These are phyloP conservation scores for Drosophila bifasciata DNA, from an alignment of 1,140 invertebrate genomes.

Conservation along the genomic window DNA sequence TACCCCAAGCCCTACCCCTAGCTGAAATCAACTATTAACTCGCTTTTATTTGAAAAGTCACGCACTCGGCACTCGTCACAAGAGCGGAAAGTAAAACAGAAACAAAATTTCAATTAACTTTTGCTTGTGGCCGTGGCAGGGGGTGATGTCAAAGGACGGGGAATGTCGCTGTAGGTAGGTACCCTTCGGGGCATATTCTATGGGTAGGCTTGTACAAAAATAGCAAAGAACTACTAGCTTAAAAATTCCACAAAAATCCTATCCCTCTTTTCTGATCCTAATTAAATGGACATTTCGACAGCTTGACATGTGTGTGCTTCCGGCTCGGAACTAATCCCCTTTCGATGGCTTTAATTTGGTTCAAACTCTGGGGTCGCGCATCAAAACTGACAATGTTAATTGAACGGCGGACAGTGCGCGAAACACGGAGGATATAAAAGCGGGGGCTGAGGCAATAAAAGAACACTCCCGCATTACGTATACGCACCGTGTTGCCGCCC, in stretches of 20 bases:
- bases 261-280: slow-evolving; percentile 50
- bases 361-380: slow-evolving; percentile 29
- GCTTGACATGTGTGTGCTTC: slow-evolving; percentile 34
- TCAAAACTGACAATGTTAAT: slow-evolving; percentile 75
- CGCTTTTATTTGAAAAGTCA: slow-evolving; percentile 27
- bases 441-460: slow-evolving; percentile 45
- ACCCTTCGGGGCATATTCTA: neutral
- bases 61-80: slow-evolving; percentile 56
- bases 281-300: slow-evolving; percentile 70
- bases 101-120: slow-evolving; percentile 78
- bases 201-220: slow-evolving; percentile 17
- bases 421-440: slow-evolving; percentile 44
- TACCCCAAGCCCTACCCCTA: neutral
- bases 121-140: slow-evolving; percentile 18
- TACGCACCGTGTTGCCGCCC: slow-evolving; percentile 54
- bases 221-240: slow-evolving; percentile 37
- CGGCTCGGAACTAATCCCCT: slow-evolving; percentile 16
- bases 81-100: slow-evolving; percentile 67
- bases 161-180: too few species aligned
- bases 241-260: slow-evolving; percentile 40
- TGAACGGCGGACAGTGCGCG: slow-evolving; percentile 59
- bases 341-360: slow-evolving; percentile 42
- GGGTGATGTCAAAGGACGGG: neutral
- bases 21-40: slow-evolving; percentile 9
- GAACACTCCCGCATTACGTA: slow-evolving; percentile 53